Percentiles rank a stretch among this genome's conserved stretches.
Conservation (phyloP, 1,140 invertebrate genomes). For the Cotesia typhae region DNA sequence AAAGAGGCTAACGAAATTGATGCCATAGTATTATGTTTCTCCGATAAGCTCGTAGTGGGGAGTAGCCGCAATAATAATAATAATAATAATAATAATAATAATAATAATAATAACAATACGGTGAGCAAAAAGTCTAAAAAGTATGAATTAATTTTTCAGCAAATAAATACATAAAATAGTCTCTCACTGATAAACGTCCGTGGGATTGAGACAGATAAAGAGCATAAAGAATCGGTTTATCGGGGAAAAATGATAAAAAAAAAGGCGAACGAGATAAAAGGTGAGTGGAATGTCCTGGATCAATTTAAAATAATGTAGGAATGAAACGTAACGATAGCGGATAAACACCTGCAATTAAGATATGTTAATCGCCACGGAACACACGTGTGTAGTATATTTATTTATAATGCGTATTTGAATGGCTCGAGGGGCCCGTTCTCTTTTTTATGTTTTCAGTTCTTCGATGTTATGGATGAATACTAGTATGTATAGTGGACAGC, state of each 20-base stretch:
- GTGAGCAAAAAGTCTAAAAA: too few relatives aligned
- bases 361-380: conserved; percentile 56
- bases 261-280: conserved; percentile 26
- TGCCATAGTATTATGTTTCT: conserved; percentile 1
- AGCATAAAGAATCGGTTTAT: conserved; percentile 15
- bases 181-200: neutral
- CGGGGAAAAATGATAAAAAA: conserved; percentile 21
- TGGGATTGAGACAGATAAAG: conserved; percentile 17
- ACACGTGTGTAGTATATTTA: conserved; percentile 34
- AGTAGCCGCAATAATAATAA: conserved; percentile 34
- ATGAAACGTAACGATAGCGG: conserved; percentile 38
- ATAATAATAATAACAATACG: too few relatives aligned
- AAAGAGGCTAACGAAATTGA: conserved; percentile 37
- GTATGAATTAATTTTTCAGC: too few relatives aligned
- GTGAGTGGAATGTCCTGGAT: conserved; percentile 43
- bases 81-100: neutral
- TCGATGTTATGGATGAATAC: too few relatives aligned
- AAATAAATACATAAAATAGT: neutral
- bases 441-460: too few relatives aligned
- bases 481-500: neutral
- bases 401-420: conserved; percentile 21
- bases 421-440: conserved; percentile 11
- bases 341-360: conserved; percentile 60
- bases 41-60: conserved; percentile 16
- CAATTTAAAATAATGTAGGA: conserved; percentile 45